These are phyloP conservation scores for Orestias chungarensis DNA, from an alignment of 2,797 vertebrate species.

Conservation along the genomic window DNA sequence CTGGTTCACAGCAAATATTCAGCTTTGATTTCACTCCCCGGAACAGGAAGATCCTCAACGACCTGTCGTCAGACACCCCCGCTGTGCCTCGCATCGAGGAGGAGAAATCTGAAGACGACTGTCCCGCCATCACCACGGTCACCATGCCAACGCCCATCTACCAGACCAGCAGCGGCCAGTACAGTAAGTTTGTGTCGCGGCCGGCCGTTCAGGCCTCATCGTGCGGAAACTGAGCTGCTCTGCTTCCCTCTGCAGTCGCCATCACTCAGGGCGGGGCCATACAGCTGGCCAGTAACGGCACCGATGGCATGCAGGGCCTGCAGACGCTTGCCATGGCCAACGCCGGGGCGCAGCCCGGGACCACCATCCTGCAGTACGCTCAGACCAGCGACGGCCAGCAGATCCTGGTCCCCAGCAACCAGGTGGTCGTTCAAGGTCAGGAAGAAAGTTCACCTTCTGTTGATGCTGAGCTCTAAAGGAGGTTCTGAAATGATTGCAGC, in stretches of 20 bases:
- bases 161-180: conserved; percentile 99
- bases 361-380: conserved; percentile 98
- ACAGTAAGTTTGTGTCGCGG: conserved; percentile 84
- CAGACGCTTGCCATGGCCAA: conserved; percentile 98
- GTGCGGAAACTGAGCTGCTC: not conserved
- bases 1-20: not conserved
- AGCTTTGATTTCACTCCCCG: conserved; percentile 5
- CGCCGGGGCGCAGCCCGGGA: conserved; percentile 86
- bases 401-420: conserved; percentile 98
- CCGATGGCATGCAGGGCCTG: conserved; percentile 95
- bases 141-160: conserved; percentile 99
- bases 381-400: conserved; percentile 99
- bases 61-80: conserved; percentile 95
- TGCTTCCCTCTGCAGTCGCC: conserved; percentile 82
- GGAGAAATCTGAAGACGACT: conserved; percentile 97
- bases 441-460: conserved; percentile 44
- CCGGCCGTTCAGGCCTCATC: not conserved
- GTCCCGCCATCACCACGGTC: conserved; percentile 94
- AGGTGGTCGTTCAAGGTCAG: conserved; percentile 99
- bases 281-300: conserved; percentile 97
- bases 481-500: no score
- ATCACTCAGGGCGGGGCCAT: conserved; percentile 99
- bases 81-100: conserved; percentile 97
- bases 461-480: no score
- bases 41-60: conserved; percentile 96